These are phyloP conservation scores for Drosophila lutescens DNA, from an alignment of 2,888 invertebrate species.

Conservation along the genomic window DNA sequence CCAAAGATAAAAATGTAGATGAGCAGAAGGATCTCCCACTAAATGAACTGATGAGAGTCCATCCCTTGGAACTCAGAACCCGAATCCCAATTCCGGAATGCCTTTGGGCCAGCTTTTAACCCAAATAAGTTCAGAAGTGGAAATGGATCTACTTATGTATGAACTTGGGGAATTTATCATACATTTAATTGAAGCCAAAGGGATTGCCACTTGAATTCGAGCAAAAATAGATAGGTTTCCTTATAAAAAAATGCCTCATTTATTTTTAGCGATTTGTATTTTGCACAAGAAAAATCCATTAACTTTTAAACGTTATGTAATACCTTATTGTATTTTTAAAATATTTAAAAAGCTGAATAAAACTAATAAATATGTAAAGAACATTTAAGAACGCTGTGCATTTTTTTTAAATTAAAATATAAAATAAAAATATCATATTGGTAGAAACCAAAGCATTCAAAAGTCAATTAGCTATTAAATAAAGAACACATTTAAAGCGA, in stretches of 20 bases:
- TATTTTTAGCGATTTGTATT: too few species aligned
- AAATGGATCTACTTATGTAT: slow-evolving; percentile 1
- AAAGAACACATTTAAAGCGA: neutral
- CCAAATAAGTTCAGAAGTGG: slow-evolving; percentile 15
- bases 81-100: neutral
- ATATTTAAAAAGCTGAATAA: too few species aligned
- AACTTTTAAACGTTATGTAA: too few species aligned
- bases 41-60: slow-evolving; percentile 12
- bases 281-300: too few species aligned
- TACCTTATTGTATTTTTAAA: too few species aligned
- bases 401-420: too few species aligned
- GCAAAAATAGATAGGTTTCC: too few species aligned
- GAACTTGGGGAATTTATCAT: slow-evolving; percentile 13
- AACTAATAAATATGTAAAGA: too few species aligned
- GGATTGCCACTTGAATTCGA: neutral
- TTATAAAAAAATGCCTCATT: too few species aligned
- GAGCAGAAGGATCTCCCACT: neutral
- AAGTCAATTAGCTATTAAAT: neutral
- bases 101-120: neutral
- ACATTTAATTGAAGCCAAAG: slow-evolving; percentile 3
- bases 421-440: neutral
- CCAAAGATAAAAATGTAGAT: slow-evolving; percentile 14
- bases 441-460: neutral
- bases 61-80: neutral
- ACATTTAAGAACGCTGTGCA: too few species aligned